Evolutionary conservation across 2,797 vertebrate species (phyloP), one percentile per base, ranked within the genome.

Genomic region (Enteromius paludinosus): DNA sequence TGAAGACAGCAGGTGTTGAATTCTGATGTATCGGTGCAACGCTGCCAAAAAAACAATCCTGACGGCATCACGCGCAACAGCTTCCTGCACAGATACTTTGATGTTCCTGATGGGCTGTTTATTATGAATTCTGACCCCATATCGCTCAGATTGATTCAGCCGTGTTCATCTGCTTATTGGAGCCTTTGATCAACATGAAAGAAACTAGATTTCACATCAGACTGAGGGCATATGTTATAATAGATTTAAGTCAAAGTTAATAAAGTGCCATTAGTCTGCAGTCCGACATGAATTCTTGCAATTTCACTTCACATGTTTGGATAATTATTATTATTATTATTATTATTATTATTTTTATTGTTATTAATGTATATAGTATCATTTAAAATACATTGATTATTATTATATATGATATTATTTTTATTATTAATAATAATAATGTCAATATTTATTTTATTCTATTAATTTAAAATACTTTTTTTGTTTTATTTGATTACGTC

Each of bases 1-100:
- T 86, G 83, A 85, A 83, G 87, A 79, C 76, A 88, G 78, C 43
- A 74, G 59, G 75, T 54, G 73, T 85, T 73, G 80, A 52, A 69
- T 0, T 45, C 66, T 80, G 64, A 82, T 38, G 52, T n/a, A 20
- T 35, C 56, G 69, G 79, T 38, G 33, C 20, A 82, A 83, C 30
- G 12, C 68, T 69, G 82, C 62, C 35, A 30, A 33, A 54, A 54
- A 54, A 86, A 49, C 62, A 72, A n/a, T 25, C 65, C 4, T 20
- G 68, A 77, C 41, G 78, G 74, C 52, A 52, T 62, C 76, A 61
- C 65, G 56, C 33, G 75, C 41, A 54, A 49, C 38, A 33, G 23
- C 66, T 41, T 81, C 72, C 59, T 68, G 75, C 73, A 10, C 38
- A 17, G 47, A 78, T 45, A 64, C 78, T 79, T 79, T 66, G 61